Conservation (phyloP, 2,888 invertebrate genomes). For the Druceiella hillmani region DNA sequence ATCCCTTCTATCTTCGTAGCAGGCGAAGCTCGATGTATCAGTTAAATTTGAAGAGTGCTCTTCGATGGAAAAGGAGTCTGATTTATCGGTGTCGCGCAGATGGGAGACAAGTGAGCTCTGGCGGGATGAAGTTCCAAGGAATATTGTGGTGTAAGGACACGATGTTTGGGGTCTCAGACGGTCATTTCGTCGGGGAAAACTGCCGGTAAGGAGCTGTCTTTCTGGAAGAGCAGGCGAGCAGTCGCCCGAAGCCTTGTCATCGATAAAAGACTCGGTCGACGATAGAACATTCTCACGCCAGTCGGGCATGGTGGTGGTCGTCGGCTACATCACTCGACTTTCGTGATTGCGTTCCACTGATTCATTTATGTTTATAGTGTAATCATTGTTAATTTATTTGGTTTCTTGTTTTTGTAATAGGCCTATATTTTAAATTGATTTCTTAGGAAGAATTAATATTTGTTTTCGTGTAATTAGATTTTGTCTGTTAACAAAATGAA, state of each 20-base stretch:
- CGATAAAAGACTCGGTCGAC: constrained; percentile 48
- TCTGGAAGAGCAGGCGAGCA: constrained; percentile 27
- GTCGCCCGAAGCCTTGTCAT: constrained; percentile 27
- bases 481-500: too few species aligned
- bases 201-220: constrained; percentile 39
- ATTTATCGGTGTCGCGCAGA: constrained; percentile 35
- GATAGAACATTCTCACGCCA: constrained; percentile 53
- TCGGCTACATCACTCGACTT: constrained; percentile 6
- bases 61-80: constrained; percentile 45
- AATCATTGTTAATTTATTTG: too few species aligned
- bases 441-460: too few species aligned
- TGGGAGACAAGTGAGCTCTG: constrained; percentile 35
- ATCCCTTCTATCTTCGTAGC: constrained; percentile 43
- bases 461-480: too few species aligned
- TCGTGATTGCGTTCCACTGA: too few species aligned
- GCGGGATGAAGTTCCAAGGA: constrained; percentile 36
- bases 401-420: too few species aligned
- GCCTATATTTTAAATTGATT: too few species aligned
- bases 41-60: constrained; percentile 45
- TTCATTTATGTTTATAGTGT: too few species aligned
- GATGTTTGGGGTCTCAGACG: constrained; percentile 45
- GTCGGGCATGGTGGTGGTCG: constrained; percentile 43
- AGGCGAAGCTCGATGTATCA: constrained; percentile 47
- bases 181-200: constrained; percentile 50
- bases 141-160: constrained; percentile 47